Evolutionary conservation across 2,113 vertebrate species (phyloP).

Genomic region (Gallinago paraguaiae): DNA sequence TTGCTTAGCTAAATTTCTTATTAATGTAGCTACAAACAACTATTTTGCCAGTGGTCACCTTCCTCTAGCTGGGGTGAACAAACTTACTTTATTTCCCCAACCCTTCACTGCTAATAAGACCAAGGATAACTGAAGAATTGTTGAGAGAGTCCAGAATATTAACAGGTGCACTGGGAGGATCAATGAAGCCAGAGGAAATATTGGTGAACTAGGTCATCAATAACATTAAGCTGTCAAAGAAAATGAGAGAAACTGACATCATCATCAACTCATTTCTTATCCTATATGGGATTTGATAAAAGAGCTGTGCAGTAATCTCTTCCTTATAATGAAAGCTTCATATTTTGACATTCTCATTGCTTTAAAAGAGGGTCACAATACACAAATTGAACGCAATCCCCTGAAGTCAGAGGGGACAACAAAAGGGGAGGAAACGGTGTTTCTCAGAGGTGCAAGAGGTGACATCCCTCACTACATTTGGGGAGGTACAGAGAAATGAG

Average conservation of each 20-base stretch:
- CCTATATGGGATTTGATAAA: neutral
- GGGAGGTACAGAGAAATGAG: neutral
- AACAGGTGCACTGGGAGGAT: neutral
- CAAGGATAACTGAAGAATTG: neutral
- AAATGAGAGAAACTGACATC: neutral
- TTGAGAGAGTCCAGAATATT: neutral
- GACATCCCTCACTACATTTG: neutral
- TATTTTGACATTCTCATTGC: neutral
- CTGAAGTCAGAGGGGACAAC: neutral
- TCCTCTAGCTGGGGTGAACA: neutral
- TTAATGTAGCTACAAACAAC: neutral
- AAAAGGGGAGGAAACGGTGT: neutral
- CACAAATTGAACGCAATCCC: neutral
- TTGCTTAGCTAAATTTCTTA: neutral
- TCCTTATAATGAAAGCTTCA: neutral
- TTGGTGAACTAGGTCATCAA: neutral
- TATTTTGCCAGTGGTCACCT: neutral
- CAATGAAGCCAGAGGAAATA: neutral
- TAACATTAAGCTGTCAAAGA: neutral
- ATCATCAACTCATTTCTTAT: neutral
- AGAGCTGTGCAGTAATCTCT: neutral
- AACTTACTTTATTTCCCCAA: neutral
- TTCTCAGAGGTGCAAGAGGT: neutral
- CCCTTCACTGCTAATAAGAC: neutral
- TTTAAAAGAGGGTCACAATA: neutral